Base-by-base conservation (phyloP, 2,888 invertebrate species). In the Nomada fucata region DNA sequence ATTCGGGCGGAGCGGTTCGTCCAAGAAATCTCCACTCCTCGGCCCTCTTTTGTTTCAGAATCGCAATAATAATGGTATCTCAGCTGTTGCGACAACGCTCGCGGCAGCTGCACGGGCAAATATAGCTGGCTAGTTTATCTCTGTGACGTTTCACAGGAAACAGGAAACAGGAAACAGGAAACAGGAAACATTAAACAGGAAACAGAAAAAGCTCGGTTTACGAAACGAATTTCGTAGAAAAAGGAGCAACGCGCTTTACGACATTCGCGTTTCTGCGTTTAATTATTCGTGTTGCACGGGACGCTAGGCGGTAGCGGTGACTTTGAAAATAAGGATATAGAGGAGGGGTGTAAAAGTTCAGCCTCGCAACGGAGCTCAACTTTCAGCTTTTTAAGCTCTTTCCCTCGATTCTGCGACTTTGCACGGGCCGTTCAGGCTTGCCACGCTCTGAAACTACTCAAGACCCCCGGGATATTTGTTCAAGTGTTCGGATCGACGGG, bases 381-480 rank as follows among this genome's bases (percentile, higher is more conserved):
- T 79, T 61, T 50, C 26, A 72, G 57, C 61, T 55, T 76, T 79
- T 79, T 63, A 75, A 75, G 53, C 61, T 63, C 15, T 59, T 72
- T 53, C 44, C 26, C 15, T 23, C 42, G 29, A 57, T 36, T 71
- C 13, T 5, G 11, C 13, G 59, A 63, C 42, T 67, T 67, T 47
- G 18, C 77, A 2, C 23, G 44, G 53, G 44, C 63, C 74, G 61
- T 50, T 72, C 68, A 13, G 63, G 63, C 29, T 75, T 75, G 68
- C 70, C 42, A 55, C 52, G 36, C 44, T 29, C 26, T 20, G 44
- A n/a, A 36, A 55, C 50, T 23, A 13, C 42, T 36, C 76, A 2
- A 61, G 29, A 57, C 55, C 67, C 67, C 2, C 10, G 61, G 79
- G 77, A 68, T 68, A 76, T 80, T 80, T 80, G 44, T 80, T 80